Evolutionary conservation across 2,888 invertebrate species (phyloP), one percentile per base, ranked within the genome.

Genomic region (Euphydryas editha): DNA sequence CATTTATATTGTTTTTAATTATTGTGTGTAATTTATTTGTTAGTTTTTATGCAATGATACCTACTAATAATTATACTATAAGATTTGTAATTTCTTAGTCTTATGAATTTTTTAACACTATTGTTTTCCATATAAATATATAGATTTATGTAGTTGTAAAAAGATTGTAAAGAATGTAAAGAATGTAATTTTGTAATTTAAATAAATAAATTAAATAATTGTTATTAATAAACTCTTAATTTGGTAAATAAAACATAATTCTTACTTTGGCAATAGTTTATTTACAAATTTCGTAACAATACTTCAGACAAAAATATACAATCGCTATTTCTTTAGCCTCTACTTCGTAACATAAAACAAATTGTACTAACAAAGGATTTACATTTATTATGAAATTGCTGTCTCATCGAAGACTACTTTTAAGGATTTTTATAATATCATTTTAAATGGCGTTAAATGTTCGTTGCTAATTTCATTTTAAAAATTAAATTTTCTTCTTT

Each of bases 261-360:
- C 30, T 59, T 75, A 82, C 83, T 84, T 85, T 85, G 86, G 85
- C 85, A 84, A 82, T 80, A 79, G 74, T 84, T 84, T 83, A 83
- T 83, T 84, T 78, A 78, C 78, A 79, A 79, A 78, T 78, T 81
- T 77, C 72, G 71, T 78, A 77, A 79, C 76, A 78, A 73, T 72
- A 74, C 75, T 75, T 73, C 75, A 76, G 73, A 77, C 73, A 76
- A 78, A 79, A 82, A 81, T 81, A 82, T 79, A 81, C 81, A 81
- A 59, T 62, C 39, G 65, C 67, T 69, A 68, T 59, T 46, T 61
- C 62, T 65, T 67, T 49, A 72, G 72, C 69, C 71, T 71, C 72
- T 69, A 64, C 59, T 30, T 37, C 58, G 59, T 42, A 36, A 56
- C 13, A 39, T 49, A 36, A 36, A n/a, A 59, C 58, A 44, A 58